These are phyloP conservation scores for Cuculus canorus DNA, from an alignment of 2,797 vertebrate genomes.

Conservation along the genomic window DNA sequence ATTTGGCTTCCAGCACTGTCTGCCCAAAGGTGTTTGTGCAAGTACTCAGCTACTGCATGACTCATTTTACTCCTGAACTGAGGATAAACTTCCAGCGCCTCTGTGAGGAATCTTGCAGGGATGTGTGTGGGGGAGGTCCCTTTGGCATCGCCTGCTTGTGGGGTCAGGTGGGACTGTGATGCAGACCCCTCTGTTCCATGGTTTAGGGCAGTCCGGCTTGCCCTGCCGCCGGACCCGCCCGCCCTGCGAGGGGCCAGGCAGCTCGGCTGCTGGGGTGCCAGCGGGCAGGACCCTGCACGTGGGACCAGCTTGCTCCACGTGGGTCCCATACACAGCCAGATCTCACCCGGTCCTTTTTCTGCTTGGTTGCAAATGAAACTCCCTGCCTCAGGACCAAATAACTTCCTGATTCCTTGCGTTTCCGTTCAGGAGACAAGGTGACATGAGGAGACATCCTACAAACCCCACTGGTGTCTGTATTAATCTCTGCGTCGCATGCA, in stretches of 20 bases:
- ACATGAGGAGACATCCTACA: neutral
- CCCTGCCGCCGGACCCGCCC: neutral
- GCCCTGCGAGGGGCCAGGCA: neutral
- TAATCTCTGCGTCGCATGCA: neutral
- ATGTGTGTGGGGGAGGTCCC: too few relatives aligned
- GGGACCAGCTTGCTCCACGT: neutral
- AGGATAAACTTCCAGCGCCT: neutral
- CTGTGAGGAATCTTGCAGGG: neutral
- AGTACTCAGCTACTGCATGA: neutral
- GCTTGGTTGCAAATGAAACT: neutral
- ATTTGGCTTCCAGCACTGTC: neutral
- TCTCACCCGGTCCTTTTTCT: neutral
- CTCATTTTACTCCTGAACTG: neutral
- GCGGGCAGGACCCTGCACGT: fast-evolving
- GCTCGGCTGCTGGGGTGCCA: neutral
- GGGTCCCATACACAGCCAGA: neutral
- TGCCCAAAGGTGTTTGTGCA: neutral
- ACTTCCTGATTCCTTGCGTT: neutral
- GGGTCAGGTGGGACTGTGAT: neutral
- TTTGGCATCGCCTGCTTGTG: neutral
- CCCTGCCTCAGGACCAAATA: neutral
- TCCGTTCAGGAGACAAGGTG: neutral
- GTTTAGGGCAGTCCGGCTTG: neutral
- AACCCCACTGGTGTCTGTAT: neutral
- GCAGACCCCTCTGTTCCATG: fast-evolving